Percentiles rank a stretch among this genome's conserved stretches.
Conservation (phyloP, 2,888 invertebrate species). For the Aporophyla nigra region DNA sequence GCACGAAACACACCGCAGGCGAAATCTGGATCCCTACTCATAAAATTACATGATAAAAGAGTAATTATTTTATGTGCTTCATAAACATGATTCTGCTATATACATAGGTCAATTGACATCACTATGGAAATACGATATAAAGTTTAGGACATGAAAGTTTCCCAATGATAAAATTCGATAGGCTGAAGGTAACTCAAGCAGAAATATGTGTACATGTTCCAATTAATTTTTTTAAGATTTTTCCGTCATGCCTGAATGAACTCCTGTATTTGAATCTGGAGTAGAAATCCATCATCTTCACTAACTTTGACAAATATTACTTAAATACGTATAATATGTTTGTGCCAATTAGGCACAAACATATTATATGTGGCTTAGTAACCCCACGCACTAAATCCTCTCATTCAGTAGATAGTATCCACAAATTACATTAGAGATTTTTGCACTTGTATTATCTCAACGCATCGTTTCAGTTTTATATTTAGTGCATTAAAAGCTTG, state of each 20-base stretch:
- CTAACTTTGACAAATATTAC: too few relatives aligned
- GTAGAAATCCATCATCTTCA: too few relatives aligned
- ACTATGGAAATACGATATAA: slow-evolving; percentile 15
- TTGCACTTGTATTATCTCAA: slow-evolving; percentile 13
- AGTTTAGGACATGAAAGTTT: neutral
- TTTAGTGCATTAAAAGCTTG: slow-evolving; percentile 13
- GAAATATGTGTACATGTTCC: too few relatives aligned
- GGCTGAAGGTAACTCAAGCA: too few relatives aligned
- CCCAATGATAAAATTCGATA: neutral
- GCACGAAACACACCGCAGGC: neutral
- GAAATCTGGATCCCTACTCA: neutral
- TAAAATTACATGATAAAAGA: slow-evolving; percentile 9
- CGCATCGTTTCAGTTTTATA: slow-evolving; percentile 26
- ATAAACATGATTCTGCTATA: slow-evolving; percentile 15
- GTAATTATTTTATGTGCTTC: slow-evolving; percentile 21
- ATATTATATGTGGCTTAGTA: neutral
- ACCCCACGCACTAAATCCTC: neutral
- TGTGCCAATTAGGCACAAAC: too few relatives aligned
- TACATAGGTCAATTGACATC: slow-evolving; percentile 3
- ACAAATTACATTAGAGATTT: slow-evolving; percentile 14
- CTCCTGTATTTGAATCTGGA: too few relatives aligned
- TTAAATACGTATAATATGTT: too few relatives aligned
- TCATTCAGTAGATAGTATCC: neutral
- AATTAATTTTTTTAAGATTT: too few relatives aligned
- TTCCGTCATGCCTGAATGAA: too few relatives aligned